Evolutionary conservation across 2,113 vertebrate genomes (phyloP), one percentile per base, ranked within the genome.

Genomic region (Bothrops jararaca): DNA sequence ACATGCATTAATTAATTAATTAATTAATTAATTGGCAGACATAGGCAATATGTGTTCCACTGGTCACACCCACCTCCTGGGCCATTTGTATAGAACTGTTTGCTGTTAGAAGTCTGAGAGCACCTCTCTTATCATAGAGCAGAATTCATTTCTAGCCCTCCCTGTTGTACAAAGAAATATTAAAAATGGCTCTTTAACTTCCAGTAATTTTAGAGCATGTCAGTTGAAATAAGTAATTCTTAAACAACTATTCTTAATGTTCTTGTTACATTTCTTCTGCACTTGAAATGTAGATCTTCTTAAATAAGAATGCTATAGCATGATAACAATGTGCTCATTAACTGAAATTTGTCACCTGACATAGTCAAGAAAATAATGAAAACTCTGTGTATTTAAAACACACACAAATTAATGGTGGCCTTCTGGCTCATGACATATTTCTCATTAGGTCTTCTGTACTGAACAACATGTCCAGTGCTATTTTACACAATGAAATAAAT

Each of bases 401-500:
- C 56, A 53, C 56, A 93, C 92, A 93, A 93, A 93, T 93, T 93
- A 93, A 93, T 90, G 90, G 88, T 93, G 89, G 89, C 89, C 92
- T 80, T 90, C 89, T 93, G 92, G 74, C 92, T 93, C 56, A 64
- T 86, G 92, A 64, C 89, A 90, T 57, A 93, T 93, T 90, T 93
- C 92, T 93, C 92, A 93, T 89, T 93, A 93, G 54, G 80, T 86
- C 89, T 57, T 93, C 80, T 93, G 92, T 90, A 53, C 89, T 90
- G 92, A 93, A 93, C 89, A 93, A 93, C 89, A 64, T 93, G 92
- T 93, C 92, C 92, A 93, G 92, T 86, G 48, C 92, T 90, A 90
- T 90, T 93, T 90, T 86, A 93, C 89, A 90, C 89, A 93, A 93
- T 86, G 80, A 26, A 90, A 93, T 93, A 93, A 93, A 93, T 93